These are phyloP conservation scores for Homarus gammarus DNA, from an alignment of 2,888 invertebrate genomes.

Conservation along the genomic window DNA sequence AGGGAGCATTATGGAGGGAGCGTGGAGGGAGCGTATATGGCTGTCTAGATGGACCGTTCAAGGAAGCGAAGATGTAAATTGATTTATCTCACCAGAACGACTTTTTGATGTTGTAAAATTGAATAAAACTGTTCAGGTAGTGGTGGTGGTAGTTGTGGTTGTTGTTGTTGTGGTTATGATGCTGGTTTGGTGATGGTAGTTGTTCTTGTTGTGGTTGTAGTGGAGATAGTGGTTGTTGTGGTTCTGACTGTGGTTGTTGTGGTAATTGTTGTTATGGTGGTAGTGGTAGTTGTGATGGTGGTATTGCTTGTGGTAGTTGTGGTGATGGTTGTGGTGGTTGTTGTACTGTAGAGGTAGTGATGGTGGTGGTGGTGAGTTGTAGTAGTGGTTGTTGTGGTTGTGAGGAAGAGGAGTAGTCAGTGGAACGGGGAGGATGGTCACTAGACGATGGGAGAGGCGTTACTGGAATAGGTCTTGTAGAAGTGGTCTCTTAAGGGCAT, in stretches of 20 bases:
- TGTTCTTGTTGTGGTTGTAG: neutral
- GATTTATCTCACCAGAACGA: slow-evolving; percentile 16
- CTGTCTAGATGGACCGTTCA: neutral
- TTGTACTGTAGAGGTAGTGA: too few relatives aligned
- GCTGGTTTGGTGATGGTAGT: neutral
- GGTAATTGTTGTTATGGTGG: neutral
- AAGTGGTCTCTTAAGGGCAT: too few relatives aligned
- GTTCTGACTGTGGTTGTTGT: neutral
- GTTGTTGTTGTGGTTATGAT: neutral
- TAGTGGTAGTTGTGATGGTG: neutral
- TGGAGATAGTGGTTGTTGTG: neutral
- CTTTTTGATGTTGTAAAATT: slow-evolving; percentile 8
- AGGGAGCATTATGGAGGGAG: neutral
- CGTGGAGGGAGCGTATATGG: neutral
- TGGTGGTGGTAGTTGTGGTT: neutral
- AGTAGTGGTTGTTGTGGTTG: too few relatives aligned
- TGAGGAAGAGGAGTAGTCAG: too few relatives aligned
- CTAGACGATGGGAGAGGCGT: too few relatives aligned
- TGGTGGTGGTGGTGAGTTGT: neutral
- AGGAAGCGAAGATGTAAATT: neutral
- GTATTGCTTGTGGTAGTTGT: neutral
- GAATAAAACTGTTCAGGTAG: neutral
- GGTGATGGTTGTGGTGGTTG: neutral
- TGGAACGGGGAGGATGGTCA: too few relatives aligned
- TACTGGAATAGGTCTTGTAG: too few relatives aligned